Base-by-base conservation (phyloP, 2,113 vertebrate species). In the Mesoclemmys tuberculata region DNA sequence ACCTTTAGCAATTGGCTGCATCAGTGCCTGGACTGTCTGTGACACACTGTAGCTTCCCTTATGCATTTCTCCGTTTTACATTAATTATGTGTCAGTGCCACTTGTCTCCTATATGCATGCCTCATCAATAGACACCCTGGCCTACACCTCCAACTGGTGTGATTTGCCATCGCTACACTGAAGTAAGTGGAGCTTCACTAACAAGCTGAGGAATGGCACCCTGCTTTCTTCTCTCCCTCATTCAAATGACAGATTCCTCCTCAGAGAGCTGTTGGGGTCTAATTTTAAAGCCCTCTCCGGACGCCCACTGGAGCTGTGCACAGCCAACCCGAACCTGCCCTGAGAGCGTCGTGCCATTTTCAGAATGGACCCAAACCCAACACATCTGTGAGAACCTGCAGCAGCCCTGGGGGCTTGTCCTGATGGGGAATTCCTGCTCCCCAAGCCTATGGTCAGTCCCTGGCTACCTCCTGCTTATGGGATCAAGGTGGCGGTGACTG, bases 11-110 rank as follows among this genome's bases (percentile, higher is more conserved):
- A 71, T 4, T 22, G 64, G n/a, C 18, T 21, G 35, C 9, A 18
- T n/a, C 16, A 18, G 35, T 21, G 61, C 61, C 61, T 21, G 64
- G n/a, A 38, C 21, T n/a, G 5, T n/a, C 18, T 71, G 64, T 58
- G 83, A 95, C 44, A 96, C 94, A 94, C 85, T 84, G 89, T 91
- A 96, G 80, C 14, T 84, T 95, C n/a, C 78, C 92, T 84, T 52
- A 48, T 5, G 21, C 82, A 85, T 84, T 89, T 89, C n/a, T 71
- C n/a, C 21, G 64, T 12, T 74, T 89, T 71, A 89, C 10, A 86
- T 83, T 78, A 10, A n/a, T 79, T 94, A 87, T 82, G 44, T 27
- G 12, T 56, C 35, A 21, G 38, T 78, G 64, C 19, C 88, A 58
- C 64, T 48, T 11, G 52, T 27, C 52, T 80, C 79, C 54, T 54